phyloP scores from a whole-genome alignment of 2,888 invertebrate genomes.

The Cremastinae sp. region DNA sequence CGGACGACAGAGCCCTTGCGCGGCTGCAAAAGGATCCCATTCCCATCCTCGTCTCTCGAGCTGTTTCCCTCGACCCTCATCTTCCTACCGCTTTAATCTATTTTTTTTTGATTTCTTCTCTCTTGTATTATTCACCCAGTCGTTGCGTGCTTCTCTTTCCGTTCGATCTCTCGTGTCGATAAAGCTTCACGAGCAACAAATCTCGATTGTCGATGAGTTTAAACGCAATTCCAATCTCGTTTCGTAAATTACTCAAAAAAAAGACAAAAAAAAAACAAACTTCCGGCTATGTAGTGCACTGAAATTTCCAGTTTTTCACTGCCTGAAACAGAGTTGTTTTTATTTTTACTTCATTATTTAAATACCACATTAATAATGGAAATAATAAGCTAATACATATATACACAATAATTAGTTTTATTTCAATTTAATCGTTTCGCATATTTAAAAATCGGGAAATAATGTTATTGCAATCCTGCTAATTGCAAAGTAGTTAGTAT shows the following conservation, averaged over 20 bases:
- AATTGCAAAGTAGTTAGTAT: too few relatives aligned
- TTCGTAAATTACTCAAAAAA: not conserved
- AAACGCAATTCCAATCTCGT: too few relatives aligned
- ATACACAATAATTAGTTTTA: too few relatives aligned
- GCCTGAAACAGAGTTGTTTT: conserved; percentile 52
- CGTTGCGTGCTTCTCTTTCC: too few relatives aligned
- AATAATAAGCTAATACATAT: not conserved
- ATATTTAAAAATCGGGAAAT: too few relatives aligned
- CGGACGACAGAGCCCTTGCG: conserved; percentile 86
- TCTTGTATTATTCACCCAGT: not conserved
- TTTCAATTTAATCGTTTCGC: too few relatives aligned
- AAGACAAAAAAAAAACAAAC: conserved; percentile 3
- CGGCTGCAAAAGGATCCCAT: conserved; percentile 82
- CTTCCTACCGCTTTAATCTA: conserved; percentile 43
- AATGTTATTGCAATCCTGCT: too few relatives aligned
- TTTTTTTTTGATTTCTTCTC: not conserved
- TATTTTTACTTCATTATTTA: not conserved
- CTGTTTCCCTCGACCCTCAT: conserved; percentile 79
- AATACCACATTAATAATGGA: not conserved
- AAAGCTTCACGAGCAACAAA: conserved; percentile 27
- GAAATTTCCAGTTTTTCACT: conserved; percentile 39
- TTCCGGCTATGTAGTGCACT: conserved; percentile 39
- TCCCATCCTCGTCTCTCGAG: conserved; percentile 79
- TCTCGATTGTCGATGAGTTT: not conserved
- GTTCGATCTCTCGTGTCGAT: not conserved